Base-by-base conservation (phyloP, 2,888 invertebrate genomes). In the Protophormia terraenovae region DNA sequence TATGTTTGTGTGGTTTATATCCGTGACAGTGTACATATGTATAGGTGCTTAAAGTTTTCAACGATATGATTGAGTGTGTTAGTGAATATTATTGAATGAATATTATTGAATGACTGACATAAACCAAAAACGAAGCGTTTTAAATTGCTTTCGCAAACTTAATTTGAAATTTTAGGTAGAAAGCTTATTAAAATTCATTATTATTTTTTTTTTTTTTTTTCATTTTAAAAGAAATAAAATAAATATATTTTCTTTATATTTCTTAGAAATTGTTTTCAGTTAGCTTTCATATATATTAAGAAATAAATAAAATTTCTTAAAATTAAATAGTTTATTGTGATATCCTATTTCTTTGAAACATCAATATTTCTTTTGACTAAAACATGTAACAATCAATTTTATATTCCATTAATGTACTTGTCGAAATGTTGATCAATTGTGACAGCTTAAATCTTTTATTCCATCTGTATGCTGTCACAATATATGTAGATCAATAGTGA, bases 11-110 rank as follows among this genome's bases (percentile, higher is more conserved):
- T n/a, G n/a, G n/a, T n/a, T n/a, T n/a, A n/a, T n/a, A n/a, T n/a
- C n/a, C n/a, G n/a, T n/a, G n/a, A n/a, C n/a, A n/a, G n/a, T n/a
- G 8, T 19, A 19, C 7, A 47, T 47, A 7, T 47, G 47, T 12
- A 19, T 47, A 19, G 19, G 19, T 47, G 19, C 8, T 47, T 19
- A 47, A n/a, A n/a, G n/a, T n/a, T 19, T 19, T 3, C 2, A 67
- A 50, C n/a, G 22, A 10, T 60, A 32, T 66, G 27, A 41, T 45
- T 35, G 35, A 10, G 35, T 35, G 35, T 10, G 35, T 10, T 24
- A 64, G 45, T 64, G 45, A n/a, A n/a, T 41, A 41, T n/a, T 41
- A 41, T 41, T 47, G 45, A 64, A 64, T 64, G 45, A n/a, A n/a
- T 41, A 41, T n/a, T 41, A 41, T 41, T 47, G 2, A 47, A 7